Conservation (phyloP, 2,888 invertebrate genomes). For the Cryptocephalus primarius region DNA sequence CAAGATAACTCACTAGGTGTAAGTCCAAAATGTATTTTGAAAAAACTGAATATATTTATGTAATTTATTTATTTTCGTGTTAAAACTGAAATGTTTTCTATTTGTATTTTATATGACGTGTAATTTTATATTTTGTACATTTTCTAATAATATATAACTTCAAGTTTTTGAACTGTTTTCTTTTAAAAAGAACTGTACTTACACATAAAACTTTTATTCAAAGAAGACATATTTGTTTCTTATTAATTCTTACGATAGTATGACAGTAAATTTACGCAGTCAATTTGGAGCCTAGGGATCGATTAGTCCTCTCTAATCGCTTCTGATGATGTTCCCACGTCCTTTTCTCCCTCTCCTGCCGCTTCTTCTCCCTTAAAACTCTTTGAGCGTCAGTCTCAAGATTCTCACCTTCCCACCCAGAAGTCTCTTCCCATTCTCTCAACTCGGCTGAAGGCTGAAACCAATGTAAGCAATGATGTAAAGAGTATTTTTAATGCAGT, state of each 20-base stretch:
- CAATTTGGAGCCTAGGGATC: constrained; percentile 26
- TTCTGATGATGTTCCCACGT: constrained; percentile 32
- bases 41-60: constrained; percentile 15
- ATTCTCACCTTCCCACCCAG: constrained; percentile 32
- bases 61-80: constrained; percentile 21
- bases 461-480: constrained; percentile 1
- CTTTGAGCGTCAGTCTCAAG: constrained; percentile 28
- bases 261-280: constrained; percentile 13
- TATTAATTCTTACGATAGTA: too few relatives aligned
- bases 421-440: constrained; percentile 33
- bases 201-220: too few relatives aligned
- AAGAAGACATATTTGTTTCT: too few relatives aligned
- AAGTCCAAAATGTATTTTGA: background rate
- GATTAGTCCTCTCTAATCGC: constrained; percentile 24
- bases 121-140: constrained; percentile 24
- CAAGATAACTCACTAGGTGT: constrained; percentile 7
- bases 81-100: constrained; percentile 13
- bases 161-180: too few relatives aligned
- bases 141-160: constrained; percentile 9
- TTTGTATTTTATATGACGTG: constrained; percentile 20
- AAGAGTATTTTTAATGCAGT: background rate
- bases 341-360: constrained; percentile 28
- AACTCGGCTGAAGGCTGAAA: constrained; percentile 27
- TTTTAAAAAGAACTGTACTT: too few relatives aligned
- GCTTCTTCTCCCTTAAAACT: constrained; percentile 29